Evolutionary conservation across 1,140 invertebrate genomes (phyloP), one percentile per base, ranked within the genome.

Genomic region (Pachypeltis micranthus): DNA sequence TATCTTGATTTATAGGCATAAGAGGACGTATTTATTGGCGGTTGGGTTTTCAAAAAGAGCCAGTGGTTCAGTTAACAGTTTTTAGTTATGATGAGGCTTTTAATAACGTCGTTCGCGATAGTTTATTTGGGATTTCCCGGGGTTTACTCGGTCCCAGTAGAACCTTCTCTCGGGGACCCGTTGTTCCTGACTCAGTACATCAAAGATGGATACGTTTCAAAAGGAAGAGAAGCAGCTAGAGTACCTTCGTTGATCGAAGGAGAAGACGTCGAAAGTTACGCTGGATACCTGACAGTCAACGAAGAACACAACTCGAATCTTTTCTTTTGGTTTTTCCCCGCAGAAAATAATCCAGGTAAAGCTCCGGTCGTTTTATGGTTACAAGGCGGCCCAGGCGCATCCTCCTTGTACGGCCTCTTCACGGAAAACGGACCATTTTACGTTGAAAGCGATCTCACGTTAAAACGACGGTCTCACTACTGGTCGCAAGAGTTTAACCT

Each of bases 301-400:
- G 77, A 81, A 72, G 70, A 72, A 1, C 81, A 75, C 66, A 76
- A 82, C 67, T 87, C 85, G 1, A 87, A 88, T 72, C 72, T 85
- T 65, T 90, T 86, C 71, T 88, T 89, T 73, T 88, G 86, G 86
- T 88, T 83, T 71, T 88, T 88, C 69, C 84, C 85, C 23, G 76
- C 84, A 0, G 75, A 80, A 67, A 74, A 67, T 2, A 39, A 66
- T 3, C 4, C 7, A 39, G 28, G 31, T 2, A 26, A 71, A 12
- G 74, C 76, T 51, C 31, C 31, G 7, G 31, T 39, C 31, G 16
- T 39, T 16, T 16, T 39, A 7, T 39, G 31, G 31, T 16, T 93
- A 0, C 89, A 93, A 77, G 91, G 88, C 57, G 82, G 87, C 7
- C 91, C 91, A 0, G 91, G 91, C 0, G 82, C 83, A 3, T 82